Base-by-base conservation (phyloP, 1,140 invertebrate species). In the Mercenaria mercenaria region DNA sequence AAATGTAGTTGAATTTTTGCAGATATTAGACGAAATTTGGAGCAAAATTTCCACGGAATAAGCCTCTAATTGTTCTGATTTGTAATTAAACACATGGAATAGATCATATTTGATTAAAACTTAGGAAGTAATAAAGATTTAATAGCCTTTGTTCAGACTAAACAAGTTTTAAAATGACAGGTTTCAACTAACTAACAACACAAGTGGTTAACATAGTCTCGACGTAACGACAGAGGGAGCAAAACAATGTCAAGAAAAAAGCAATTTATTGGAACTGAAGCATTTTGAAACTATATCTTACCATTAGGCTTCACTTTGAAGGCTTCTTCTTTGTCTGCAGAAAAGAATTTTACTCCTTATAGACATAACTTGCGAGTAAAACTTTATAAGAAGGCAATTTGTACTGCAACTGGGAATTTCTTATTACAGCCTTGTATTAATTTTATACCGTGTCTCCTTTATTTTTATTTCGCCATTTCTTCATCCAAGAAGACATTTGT, bases 391-490 rank as follows among this genome's bases (percentile, higher is more conserved):
- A 41, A 82, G 80, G 80, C 59, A 61, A 82, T 82, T 82, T 67
- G 56, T 64, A 59, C 39, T 8, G 41, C 64, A 59, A 82, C 39
- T 26, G 52, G 6, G 52, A n/a, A 80, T 26, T 20, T 64, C 20
- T 26, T 82, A 43, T 61, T 59, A 32, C 13, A 43, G 34, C 52
- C 10, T 43, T 34, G 77, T 88, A 88, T 88, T 88, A 88, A 87
- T 88, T 79, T 88, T 80, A 80, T 64, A 47, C 56, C 39, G 37
- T 37, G 32, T 41, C 61, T 67, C 86, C 86, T 81, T 88, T 88
- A 88, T 88, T 88, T 88, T 88, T 88, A 88, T 81, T 72, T 47
- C 76, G n/a, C 52, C 43, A 59, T 77, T 80, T 81, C 76, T 88
- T 88, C 77, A 88, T 88, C 72, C 39, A 18, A 26, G 43, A 67